Evolutionary conservation across 2,888 invertebrate species (phyloP).

Genomic region (Pteria penguin): DNA sequence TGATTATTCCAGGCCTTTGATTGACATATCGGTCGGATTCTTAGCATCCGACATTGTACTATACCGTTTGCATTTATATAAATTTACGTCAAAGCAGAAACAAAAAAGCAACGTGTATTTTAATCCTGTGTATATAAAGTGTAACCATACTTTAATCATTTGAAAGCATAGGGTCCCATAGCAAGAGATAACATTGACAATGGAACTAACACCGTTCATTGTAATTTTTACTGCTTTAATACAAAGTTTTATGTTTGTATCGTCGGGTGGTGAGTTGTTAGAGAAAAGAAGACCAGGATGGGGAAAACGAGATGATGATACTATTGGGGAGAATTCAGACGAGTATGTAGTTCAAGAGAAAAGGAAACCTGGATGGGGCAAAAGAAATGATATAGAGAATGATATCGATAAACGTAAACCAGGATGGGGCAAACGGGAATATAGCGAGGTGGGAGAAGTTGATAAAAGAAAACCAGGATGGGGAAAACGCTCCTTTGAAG

Average conservation of each 20-base stretch:
- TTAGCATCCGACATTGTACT: not conserved
- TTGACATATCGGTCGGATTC: not conserved
- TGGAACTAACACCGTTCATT: not conserved
- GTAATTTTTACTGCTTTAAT: not conserved
- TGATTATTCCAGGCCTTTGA: not conserved
- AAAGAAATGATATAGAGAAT: slow-evolving; percentile 52
- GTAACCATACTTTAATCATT: not conserved
- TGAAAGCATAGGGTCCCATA: too few relatives aligned
- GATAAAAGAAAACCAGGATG: slow-evolving; percentile 62
- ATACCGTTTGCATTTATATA: not conserved
- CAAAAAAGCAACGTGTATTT: not conserved
- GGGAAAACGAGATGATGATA: slow-evolving; percentile 55
- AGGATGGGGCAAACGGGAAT: slow-evolving; percentile 63
- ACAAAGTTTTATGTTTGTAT: not conserved
- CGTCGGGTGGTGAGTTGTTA: slow-evolving; percentile 15
- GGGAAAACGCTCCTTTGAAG: slow-evolving; percentile 55
- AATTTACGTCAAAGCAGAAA: not conserved
- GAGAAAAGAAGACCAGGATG: slow-evolving; percentile 64
- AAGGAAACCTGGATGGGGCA: slow-evolving; percentile 63
- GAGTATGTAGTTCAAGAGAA: slow-evolving; percentile 49
- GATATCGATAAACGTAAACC: slow-evolving; percentile 58
- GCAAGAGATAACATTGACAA: too few relatives aligned
- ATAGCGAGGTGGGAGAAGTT: slow-evolving; percentile 38
- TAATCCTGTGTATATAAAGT: not conserved
- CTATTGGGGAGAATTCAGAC: slow-evolving; percentile 13